Conservation (phyloP, 2,888 invertebrate genomes). For the Halictus ligatus region DNA sequence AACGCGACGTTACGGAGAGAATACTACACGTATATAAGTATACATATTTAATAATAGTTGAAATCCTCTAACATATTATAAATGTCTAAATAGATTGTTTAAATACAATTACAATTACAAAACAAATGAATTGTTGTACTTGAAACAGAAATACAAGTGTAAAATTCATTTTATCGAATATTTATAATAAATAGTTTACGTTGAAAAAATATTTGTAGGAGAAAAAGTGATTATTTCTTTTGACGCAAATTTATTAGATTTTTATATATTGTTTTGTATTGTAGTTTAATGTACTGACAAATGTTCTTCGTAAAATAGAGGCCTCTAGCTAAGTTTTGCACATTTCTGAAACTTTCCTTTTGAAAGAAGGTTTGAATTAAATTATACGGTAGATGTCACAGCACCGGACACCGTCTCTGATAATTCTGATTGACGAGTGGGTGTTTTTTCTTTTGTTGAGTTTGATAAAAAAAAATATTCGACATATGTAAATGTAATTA, state of each 20-base stretch:
- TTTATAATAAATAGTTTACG: neutral
- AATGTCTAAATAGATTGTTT: neutral
- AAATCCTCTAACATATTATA: constrained; percentile 11
- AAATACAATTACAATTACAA: neutral
- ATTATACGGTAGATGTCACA: constrained; percentile 42
- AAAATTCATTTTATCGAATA: neutral
- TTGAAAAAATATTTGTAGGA: neutral
- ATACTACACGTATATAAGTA: neutral
- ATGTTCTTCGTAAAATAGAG: neutral
- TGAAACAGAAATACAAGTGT: neutral
- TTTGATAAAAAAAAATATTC: constrained; percentile 48
- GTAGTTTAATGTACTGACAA: neutral
- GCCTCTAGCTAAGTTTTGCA: constrained; percentile 11
- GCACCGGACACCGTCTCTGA: constrained; percentile 43
- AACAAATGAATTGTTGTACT: neutral
- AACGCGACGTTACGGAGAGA: neutral
- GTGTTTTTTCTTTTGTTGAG: constrained; percentile 50
- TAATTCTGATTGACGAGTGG: constrained; percentile 45
- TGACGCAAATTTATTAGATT: neutral
- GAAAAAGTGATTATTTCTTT: neutral
- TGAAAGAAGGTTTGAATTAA: constrained; percentile 28
- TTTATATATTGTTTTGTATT: neutral
- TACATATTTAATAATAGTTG: neutral
- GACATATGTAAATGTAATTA: constrained; percentile 49
- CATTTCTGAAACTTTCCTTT: constrained; percentile 38